These are phyloP conservation scores for Caenorhabditis zanzibari DNA, from an alignment of 2,888 invertebrate species.

Conservation along the genomic window DNA sequence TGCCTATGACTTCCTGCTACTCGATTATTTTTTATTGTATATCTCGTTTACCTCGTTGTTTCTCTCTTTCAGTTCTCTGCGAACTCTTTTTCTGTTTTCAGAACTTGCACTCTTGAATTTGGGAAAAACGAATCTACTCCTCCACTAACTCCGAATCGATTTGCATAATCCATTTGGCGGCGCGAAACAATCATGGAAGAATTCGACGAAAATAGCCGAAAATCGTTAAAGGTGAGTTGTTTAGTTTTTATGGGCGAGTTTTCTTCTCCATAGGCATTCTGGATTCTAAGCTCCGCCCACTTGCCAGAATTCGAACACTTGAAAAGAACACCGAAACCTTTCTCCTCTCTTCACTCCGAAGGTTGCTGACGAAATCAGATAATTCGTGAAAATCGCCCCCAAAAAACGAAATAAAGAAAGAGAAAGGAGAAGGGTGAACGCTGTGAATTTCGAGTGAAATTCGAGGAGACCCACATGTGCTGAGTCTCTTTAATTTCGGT, in stretches of 20 bases:
- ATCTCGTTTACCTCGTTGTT: background rate
- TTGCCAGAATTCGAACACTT: background rate
- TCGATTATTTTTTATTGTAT: conserved; percentile 6
- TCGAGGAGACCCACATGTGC: conserved; percentile 14
- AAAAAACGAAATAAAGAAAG: conserved; percentile 3
- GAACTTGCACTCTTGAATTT: conserved; percentile 37
- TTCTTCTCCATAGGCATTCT: background rate
- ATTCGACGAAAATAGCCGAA: conserved; percentile 62
- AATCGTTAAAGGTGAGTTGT: conserved; percentile 62
- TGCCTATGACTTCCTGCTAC: background rate
- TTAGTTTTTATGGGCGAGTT: conserved; percentile 4
- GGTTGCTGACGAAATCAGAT: conserved; percentile 40
- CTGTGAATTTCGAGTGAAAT: conserved; percentile 14
- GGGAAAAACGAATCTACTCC: conserved; percentile 7
- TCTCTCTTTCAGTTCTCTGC: background rate
- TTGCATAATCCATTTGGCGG: conserved; percentile 54
- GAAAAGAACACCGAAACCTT: background rate
- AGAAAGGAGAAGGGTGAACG: conserved; percentile 9
- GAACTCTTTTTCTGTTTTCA: background rate
- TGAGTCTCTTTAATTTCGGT: conserved; percentile 26
- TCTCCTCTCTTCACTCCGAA: no score
- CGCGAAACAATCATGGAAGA: conserved; percentile 51
- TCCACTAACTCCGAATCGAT: background rate
- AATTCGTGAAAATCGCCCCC: conserved; percentile 29
- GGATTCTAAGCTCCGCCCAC: conserved; percentile 32